Percentiles rank a stretch among this genome's conserved stretches.
Evolutionary conservation across 2,797 vertebrate genomes (phyloP).

Genomic region (Melanotaenia nigrans): DNA sequence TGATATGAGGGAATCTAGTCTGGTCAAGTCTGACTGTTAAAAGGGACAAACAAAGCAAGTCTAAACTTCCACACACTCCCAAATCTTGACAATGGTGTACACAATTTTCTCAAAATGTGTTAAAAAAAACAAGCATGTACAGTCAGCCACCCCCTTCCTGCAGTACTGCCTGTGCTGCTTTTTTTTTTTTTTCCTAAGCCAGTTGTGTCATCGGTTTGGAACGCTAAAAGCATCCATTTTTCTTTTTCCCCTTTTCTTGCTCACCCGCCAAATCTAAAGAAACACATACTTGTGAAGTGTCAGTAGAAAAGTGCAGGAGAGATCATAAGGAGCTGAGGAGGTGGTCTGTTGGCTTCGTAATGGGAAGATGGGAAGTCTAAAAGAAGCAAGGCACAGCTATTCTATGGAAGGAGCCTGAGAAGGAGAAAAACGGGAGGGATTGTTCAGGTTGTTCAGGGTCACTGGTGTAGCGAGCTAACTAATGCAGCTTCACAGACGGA

Average conservation of each 20-base stretch:
- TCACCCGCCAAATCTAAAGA: slow-evolving; percentile 55
- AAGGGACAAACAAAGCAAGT: background rate
- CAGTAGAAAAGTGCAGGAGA: slow-evolving; percentile 23
- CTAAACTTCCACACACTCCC: background rate
- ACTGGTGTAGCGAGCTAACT: slow-evolving; percentile 35
- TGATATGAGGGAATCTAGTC: slow-evolving; percentile 6
- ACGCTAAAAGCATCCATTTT: slow-evolving; percentile 77
- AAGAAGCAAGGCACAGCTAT: slow-evolving; percentile 28
- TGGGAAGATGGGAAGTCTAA: slow-evolving; percentile 48
- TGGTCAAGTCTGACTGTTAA: background rate
- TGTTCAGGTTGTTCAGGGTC: slow-evolving; percentile 45
- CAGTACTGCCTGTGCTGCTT: slow-evolving; percentile 48
- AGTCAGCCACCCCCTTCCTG: slow-evolving; percentile 29
- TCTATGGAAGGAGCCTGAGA: slow-evolving; percentile 34
- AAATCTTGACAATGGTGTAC: background rate
- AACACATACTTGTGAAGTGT: slow-evolving; percentile 61
- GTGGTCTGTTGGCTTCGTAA: slow-evolving; percentile 43
- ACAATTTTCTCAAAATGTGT: slow-evolving; percentile 27
- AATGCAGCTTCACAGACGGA: slow-evolving; percentile 31
- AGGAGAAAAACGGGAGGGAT: slow-evolving; percentile 22
- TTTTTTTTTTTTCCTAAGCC: slow-evolving; percentile 53
- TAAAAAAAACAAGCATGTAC: slow-evolving; percentile 34
- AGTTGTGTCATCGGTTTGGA: slow-evolving; percentile 81
- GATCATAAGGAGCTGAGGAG: slow-evolving; percentile 37
- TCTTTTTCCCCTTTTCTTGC: slow-evolving; percentile 41